phyloP scores from a whole-genome alignment of 2,888 invertebrate species.

The Ichneumoninae sp. region DNA sequence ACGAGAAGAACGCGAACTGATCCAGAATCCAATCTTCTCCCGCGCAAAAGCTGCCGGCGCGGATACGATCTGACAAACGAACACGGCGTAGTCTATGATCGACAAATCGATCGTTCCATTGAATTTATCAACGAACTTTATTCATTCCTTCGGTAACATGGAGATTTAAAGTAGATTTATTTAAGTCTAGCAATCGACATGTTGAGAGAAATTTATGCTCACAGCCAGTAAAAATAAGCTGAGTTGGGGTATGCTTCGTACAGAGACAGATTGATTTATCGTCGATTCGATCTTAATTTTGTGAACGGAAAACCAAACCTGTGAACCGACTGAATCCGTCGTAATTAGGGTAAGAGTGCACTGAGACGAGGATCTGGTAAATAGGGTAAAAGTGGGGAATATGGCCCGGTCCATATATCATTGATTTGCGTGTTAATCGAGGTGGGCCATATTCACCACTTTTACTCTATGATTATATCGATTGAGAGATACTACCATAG shows the following conservation, averaged over 20 bases:
- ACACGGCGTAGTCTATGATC: background rate
- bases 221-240: background rate
- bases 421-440: too few relatives aligned
- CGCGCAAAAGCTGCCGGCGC: background rate
- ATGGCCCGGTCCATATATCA: too few relatives aligned
- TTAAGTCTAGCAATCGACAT: background rate
- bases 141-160: background rate
- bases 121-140: slow-evolving; percentile 6
- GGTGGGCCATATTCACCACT: too few relatives aligned
- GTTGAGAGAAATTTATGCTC: background rate
- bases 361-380: too few relatives aligned
- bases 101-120: background rate
- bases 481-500: too few relatives aligned
- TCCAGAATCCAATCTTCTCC: slow-evolving; percentile 40
- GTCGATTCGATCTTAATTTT: background rate
- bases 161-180: background rate
- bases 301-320: too few relatives aligned
- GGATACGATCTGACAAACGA: background rate
- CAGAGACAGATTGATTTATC: background rate
- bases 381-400: too few relatives aligned
- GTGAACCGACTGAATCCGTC: too few relatives aligned
- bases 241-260: background rate
- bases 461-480: too few relatives aligned
- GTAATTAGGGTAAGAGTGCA: too few relatives aligned
- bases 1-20: slow-evolving; percentile 11